A percentile compares a stretch with the other conserved stretches of the same genome.
Conservation (phyloP, 2,888 invertebrate genomes). For the Drosophila lutescens region DNA sequence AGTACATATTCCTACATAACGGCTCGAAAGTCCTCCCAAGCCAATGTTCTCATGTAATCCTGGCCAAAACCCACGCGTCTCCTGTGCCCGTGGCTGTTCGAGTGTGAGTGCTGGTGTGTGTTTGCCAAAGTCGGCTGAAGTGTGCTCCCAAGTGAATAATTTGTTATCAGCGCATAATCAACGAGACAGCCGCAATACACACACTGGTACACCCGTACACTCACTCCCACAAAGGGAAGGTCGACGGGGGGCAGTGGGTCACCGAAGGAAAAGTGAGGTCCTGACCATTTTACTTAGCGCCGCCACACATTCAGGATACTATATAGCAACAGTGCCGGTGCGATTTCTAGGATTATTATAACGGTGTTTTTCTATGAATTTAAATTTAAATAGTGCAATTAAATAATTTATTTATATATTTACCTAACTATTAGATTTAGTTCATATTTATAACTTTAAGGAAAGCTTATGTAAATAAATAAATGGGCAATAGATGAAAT, state of each 20-base stretch:
- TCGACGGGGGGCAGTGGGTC: constrained; percentile 39
- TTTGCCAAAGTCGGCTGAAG: constrained; percentile 62
- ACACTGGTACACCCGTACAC: constrained; percentile 40
- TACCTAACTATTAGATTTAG: no score
- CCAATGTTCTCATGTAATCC: constrained; percentile 69
- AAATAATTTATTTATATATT: no score
- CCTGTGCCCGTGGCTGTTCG: constrained; percentile 23
- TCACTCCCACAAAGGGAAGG: not conserved
- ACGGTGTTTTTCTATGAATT: no score
- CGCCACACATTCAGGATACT: constrained; percentile 45
- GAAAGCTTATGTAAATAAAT: no score
- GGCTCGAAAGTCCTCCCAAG: constrained; percentile 32
- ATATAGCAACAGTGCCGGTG: not conserved
- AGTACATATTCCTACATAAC: constrained; percentile 26
- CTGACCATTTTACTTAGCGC: constrained; percentile 69
- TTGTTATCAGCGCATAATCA: constrained; percentile 82
- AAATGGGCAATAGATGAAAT: no score
- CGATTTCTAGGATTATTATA: not conserved
- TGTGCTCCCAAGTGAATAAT: constrained; percentile 80
- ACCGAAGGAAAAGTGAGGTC: constrained; percentile 62
- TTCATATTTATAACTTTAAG: no score
- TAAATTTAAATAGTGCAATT: no score
- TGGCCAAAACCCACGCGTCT: constrained; percentile 34
- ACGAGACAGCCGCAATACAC: constrained; percentile 66
- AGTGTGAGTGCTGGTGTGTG: constrained; percentile 14